Evolutionary conservation across 2,888 invertebrate genomes (phyloP).

Genomic region (Apeira syringaria): DNA sequence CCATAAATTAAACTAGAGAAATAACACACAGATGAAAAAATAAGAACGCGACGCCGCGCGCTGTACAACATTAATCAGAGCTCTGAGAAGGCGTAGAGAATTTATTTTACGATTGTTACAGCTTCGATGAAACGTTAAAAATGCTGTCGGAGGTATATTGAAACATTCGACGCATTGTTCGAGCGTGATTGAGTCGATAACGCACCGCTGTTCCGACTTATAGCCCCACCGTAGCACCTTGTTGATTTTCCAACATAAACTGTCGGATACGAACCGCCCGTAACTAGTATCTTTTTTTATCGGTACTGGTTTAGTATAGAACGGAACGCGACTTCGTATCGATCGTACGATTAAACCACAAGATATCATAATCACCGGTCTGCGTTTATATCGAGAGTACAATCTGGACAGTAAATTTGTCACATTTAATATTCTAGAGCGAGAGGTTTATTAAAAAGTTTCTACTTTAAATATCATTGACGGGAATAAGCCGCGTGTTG

Average conservation of each 20-base stretch:
- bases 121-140: slow-evolving; percentile 81
- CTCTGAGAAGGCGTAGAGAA: slow-evolving; percentile 80
- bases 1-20: slow-evolving; percentile 76
- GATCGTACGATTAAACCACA: slow-evolving; percentile 76
- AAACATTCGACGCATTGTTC: slow-evolving; percentile 81
- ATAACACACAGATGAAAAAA: slow-evolving; percentile 72
- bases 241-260: slow-evolving; percentile 80
- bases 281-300: slow-evolving; percentile 81
- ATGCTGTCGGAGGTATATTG: slow-evolving; percentile 80
- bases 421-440: slow-evolving; percentile 79
- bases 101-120: slow-evolving; percentile 83
- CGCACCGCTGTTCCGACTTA: slow-evolving; percentile 69
- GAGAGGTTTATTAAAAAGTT: too few species aligned
- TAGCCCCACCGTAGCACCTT: slow-evolving; percentile 64
- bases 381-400: slow-evolving; percentile 79
- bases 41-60: slow-evolving; percentile 69
- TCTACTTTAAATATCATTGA: too few species aligned
- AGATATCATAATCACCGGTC: slow-evolving; percentile 84
- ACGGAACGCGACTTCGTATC: slow-evolving; percentile 78
- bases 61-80: slow-evolving; percentile 82
- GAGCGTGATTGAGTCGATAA: slow-evolving; percentile 74
- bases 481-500: slow-evolving; percentile 28
- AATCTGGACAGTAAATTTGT: slow-evolving; percentile 82
- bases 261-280: slow-evolving; percentile 67
- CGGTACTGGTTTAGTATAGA: slow-evolving; percentile 79